phyloP scores from a whole-genome alignment of 1,140 invertebrate genomes.

The Mactra quadrangularis region DNA sequence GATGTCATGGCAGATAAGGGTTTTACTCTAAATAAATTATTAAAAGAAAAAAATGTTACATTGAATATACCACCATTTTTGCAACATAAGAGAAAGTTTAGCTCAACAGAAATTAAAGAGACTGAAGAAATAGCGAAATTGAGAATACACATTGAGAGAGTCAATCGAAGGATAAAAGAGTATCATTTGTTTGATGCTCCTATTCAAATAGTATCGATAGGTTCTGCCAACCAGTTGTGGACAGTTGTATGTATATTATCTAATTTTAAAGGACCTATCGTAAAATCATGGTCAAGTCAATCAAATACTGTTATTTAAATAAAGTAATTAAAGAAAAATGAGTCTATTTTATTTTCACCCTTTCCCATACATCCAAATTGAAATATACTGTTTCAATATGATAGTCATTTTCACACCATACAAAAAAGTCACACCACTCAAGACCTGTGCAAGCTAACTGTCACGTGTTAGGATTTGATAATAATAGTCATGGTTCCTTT shows the following conservation, averaged over 20 bases:
- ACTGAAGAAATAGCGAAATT: constrained; percentile 19
- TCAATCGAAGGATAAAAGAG: constrained; percentile 31
- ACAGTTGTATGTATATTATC: constrained; percentile 7
- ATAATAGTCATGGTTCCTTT: constrained; percentile 40
- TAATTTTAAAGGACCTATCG: constrained; percentile 30
- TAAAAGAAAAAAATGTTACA: constrained; percentile 11
- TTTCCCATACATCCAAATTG: constrained; percentile 10
- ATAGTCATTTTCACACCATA: constrained; percentile 12
- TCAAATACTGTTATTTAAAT: background rate
- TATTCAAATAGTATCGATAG: background rate
- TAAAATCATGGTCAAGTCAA: background rate
- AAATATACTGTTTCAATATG: constrained; percentile 28
- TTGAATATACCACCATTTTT: constrained; percentile 40
- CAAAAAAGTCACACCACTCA: constrained; percentile 32
- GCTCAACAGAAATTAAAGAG: background rate
- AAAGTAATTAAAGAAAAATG: background rate
- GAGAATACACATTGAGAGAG: constrained; percentile 27
- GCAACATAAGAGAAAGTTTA: background rate
- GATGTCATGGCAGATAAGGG: constrained; percentile 63
- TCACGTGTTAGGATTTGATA: constrained; percentile 42
- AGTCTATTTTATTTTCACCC: constrained; percentile 18
- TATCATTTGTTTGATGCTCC: constrained; percentile 24
- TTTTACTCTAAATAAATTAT: constrained; percentile 31
- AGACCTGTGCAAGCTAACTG: constrained; percentile 21
- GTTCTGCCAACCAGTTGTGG: constrained; percentile 36